phyloP scores from a whole-genome alignment of 2,797 vertebrate genomes.

The Sebastolobus alascanus region DNA sequence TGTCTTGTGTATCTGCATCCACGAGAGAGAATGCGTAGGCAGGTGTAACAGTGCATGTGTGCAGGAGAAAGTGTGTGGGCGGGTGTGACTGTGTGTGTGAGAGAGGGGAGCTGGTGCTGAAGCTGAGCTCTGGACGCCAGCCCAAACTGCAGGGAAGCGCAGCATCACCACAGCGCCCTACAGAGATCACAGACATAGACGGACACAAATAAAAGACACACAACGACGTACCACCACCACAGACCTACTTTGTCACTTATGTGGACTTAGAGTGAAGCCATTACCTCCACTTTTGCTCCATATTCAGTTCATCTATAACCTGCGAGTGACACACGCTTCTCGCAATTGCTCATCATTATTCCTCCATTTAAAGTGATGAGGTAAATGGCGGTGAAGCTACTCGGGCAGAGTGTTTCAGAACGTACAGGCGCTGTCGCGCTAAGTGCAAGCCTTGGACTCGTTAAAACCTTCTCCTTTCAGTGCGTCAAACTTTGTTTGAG shows the following conservation, averaged over 20 bases:
- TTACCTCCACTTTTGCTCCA: conserved; percentile 8
- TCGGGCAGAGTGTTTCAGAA: conserved; percentile 41
- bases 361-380: conserved; percentile 45
- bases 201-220: conserved; percentile 25
- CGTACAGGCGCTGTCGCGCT: conserved; percentile 4
- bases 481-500: conserved; percentile 45
- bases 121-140: conserved; percentile 67
- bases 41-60: conserved; percentile 48
- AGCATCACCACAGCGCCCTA: conserved; percentile 35
- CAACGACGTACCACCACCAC: conserved; percentile 1
- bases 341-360: conserved; percentile 38
- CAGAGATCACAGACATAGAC: conserved; percentile 57
- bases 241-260: conserved; percentile 9
- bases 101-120: conserved; percentile 57
- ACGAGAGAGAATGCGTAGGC: conserved; percentile 57
- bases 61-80: conserved; percentile 52
- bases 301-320: conserved; percentile 28
- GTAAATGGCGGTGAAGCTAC: conserved; percentile 37
- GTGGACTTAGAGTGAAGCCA: conserved; percentile 24
- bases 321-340: conserved; percentile 36
- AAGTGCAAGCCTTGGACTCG: conserved; percentile 44
- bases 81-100: conserved; percentile 48
- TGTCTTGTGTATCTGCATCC: conserved; percentile 46
- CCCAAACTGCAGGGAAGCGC: conserved; percentile 68
- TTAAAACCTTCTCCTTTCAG: conserved; percentile 44